Base-by-base conservation (phyloP, 2,797 vertebrate genomes). In the Artibeus lituratus region DNA sequence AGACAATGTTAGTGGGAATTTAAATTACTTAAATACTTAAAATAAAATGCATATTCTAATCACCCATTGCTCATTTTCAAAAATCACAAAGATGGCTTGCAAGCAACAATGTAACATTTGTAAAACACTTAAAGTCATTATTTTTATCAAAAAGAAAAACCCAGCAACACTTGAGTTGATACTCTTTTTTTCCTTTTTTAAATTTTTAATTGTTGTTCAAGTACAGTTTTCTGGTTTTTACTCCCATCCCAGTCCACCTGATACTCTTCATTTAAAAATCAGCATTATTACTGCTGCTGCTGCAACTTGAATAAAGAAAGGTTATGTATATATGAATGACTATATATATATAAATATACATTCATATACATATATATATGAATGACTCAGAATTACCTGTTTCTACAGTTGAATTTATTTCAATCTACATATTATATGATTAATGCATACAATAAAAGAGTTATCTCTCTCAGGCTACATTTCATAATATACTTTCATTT, bases 21-120 rank as follows among this genome's bases (percentile, higher is more conserved):
- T 44, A 83, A 87, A 88, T 69, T 85, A 42, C 22, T 88, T 76
- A 42, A 83, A 32, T 44, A 29, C 24, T 95, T 90, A 92, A 97
- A 90, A 85, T 92, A 82, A 95, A 51, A 37, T 81, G 29, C 0
- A 57, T 57, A 59, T 49, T 89, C 44, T 73, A 77, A 70, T 87
- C 9, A 67, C 0, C 55, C n/a, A 80, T 69, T 22, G 14, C 10
- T 78, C 7, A 44, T 86, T 96, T 95, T 87, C 24, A 70, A 94
- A 90, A 89, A 57, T 92, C 77, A 84, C 35, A 12, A 74, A 72
- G n/a, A 62, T 42, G 44, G 69, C 2, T 86, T 81, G 7, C 11
- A 22, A 32, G 11, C 44, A 94, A 53, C 2, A 49, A 39, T 3
- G 3, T n/a, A 53, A 76, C 11, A 73, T 37, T 91, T 26, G 85